Base-by-base conservation (phyloP, 2,888 invertebrate species). In the Piscicola geometra region DNA sequence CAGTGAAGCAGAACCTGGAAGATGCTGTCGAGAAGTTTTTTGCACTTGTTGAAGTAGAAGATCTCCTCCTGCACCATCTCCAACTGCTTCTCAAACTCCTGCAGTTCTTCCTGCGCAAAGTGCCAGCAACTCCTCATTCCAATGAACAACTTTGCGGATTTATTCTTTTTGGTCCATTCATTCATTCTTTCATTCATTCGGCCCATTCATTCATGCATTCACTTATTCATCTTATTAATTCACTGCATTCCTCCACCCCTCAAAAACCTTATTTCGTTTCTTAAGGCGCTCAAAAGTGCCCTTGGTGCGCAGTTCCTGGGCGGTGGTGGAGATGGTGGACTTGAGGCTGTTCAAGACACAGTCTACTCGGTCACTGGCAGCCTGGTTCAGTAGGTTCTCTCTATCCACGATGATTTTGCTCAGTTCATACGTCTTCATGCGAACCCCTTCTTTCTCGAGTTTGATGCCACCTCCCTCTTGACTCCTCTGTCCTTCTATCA, bases 271-370 rank as follows among this genome's bases (percentile, higher is more conserved):
- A 35, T 73, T 73, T 33, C 64, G n/a, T 33, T 36, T 30, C 28
- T 73, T 73, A n/a, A 73, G 32, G 32, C 33, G 15, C 52, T 73
- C 73, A n/a, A 30, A 73, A 32, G 73, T 73, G 21, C 73, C 73
- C 5, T 64, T 18, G 28, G 18, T 21, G 33, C 35, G 47, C 15
- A 73, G 25, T 35, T 73, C 73, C 41, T 73, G 52, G 25, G 64
- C 60, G 32, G 73, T 73, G 18, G n/a, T 1, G 0, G 5, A 2
- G 30, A 73, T 36, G 30, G 56, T 64, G 12, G 60, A 28, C 30
- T 35, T 60, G 32, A 73, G 64, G 25, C 36, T 64, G 1, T 56
- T 33, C 2, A 73, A n/a, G 35, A 73, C 64, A 21, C 35, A 35
- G n/a, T 60, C 41, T 18, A 35, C 41, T 28, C 73, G 60, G 1